Evolutionary conservation across 37 sponge, comb jelly and placozoan genomes (phyloP).

Genomic region (Lycopodina hypogea): DNA sequence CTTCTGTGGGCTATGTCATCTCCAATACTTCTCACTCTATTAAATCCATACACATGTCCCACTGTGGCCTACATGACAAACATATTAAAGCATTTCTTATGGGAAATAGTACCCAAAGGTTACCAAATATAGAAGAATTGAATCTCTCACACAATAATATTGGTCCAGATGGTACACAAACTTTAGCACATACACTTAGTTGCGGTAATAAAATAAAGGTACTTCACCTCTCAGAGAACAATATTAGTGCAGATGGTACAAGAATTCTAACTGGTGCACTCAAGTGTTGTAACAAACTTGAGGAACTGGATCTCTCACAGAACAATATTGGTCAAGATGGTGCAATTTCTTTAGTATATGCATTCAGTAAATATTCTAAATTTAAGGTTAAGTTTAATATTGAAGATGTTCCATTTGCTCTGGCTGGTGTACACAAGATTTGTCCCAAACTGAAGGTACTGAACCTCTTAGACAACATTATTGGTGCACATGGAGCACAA

Average conservation of each 20-base stretch:
- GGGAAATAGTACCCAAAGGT: background rate
- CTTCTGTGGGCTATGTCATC: slow-evolving; percentile 3
- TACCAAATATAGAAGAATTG: background rate
- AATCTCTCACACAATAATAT: background rate
- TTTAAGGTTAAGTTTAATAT: background rate
- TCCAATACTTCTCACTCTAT: background rate
- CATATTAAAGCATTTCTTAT: background rate
- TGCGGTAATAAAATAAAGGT: background rate
- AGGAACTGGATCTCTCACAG: background rate
- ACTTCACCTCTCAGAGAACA: background rate
- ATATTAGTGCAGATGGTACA: background rate
- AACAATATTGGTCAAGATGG: background rate
- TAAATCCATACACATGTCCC: background rate
- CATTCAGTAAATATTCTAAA: background rate
- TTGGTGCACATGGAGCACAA: background rate
- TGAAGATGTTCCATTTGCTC: background rate
- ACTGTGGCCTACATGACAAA: background rate
- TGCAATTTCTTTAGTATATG: background rate
- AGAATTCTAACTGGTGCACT: background rate
- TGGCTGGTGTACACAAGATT: background rate
- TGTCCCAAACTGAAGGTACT: background rate
- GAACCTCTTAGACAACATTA: background rate
- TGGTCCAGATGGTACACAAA: background rate
- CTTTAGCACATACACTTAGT: background rate
- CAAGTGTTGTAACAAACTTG: background rate